These are phyloP conservation scores for Entelurus aequoreus DNA, from an alignment of 2,113 vertebrate genomes.

Conservation along the genomic window DNA sequence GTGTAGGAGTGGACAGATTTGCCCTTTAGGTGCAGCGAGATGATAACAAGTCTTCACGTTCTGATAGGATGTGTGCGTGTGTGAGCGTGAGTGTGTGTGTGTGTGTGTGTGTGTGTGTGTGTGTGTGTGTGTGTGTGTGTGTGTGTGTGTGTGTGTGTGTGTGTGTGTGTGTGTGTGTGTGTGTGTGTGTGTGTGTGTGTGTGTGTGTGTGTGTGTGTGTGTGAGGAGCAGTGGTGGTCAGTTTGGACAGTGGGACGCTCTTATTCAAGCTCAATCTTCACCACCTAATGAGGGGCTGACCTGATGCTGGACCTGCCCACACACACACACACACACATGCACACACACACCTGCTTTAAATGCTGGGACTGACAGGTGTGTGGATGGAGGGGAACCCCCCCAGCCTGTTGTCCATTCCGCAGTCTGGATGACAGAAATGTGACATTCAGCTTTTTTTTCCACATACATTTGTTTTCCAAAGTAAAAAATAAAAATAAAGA, in stretches of 20 bases:
- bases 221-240: slow-evolving; percentile 1
- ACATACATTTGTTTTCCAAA: too few species aligned
- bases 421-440: slow-evolving; percentile 6
- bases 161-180: slow-evolving; percentile 7
- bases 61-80: background rate
- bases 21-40: slow-evolving; percentile 52
- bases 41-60: slow-evolving; percentile 34
- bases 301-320: slow-evolving; percentile 28
- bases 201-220: slow-evolving; percentile 10
- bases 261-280: slow-evolving; percentile 67
- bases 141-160: slow-evolving; percentile 10
- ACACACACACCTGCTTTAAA: slow-evolving; percentile 66
- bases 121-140: slow-evolving; percentile 12
- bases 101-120: slow-evolving; percentile 13
- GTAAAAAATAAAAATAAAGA: background rate
- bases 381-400: slow-evolving; percentile 56
- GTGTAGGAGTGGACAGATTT: slow-evolving; percentile 60
- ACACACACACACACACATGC: background rate
- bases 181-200: slow-evolving; percentile 11
- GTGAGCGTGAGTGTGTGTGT: slow-evolving; percentile 2
- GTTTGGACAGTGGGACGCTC: slow-evolving; percentile 45
- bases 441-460: background rate
- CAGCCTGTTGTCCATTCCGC: slow-evolving; percentile 12
- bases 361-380: slow-evolving; percentile 57
- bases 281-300: slow-evolving; percentile 73